These are phyloP conservation scores for Drosophila ohnishii DNA, from an alignment of 1,140 invertebrate genomes.

Conservation along the genomic window DNA sequence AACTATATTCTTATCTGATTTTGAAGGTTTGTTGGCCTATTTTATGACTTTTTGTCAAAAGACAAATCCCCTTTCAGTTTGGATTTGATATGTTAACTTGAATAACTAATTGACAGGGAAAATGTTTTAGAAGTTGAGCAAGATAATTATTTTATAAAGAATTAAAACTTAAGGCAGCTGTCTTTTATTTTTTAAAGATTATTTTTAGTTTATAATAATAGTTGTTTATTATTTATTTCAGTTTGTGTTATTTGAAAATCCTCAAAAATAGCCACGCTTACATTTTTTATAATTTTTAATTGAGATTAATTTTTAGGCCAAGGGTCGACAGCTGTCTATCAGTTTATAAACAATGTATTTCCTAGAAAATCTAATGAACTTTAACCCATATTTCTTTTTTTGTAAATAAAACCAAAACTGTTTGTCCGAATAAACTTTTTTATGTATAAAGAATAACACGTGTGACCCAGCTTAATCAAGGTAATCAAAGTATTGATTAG, in stretches of 20 bases:
- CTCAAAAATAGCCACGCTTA: not conserved
- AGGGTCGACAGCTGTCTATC: slow-evolving; percentile 3
- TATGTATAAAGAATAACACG: too few species aligned
- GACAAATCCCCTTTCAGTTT: slow-evolving; percentile 1
- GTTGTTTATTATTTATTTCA: not conserved
- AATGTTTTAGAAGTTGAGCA: not conserved
- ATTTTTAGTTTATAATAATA: not conserved
- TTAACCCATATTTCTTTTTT: not conserved
- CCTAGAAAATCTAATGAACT: not conserved
- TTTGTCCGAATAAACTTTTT: not conserved
- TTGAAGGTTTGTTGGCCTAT: slow-evolving; percentile 12
- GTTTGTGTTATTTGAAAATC: not conserved
- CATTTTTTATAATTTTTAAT: slow-evolving; percentile 6
- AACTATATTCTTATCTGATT: slow-evolving; percentile 9
- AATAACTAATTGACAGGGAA: slow-evolving; percentile 14
- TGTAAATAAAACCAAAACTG: not conserved
- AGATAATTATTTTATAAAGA: not conserved
- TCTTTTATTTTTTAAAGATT: not conserved
- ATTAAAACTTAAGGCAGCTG: not conserved
- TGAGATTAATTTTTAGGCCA: slow-evolving; percentile 11
- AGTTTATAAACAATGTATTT: not conserved
- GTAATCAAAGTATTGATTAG: not conserved
- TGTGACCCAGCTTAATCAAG: slow-evolving; percentile 1
- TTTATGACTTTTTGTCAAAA: slow-evolving; percentile 9
- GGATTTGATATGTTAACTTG: not conserved